A percentile compares a stretch with the other conserved stretches of the same genome.
These are phyloP conservation scores for Slavum lentiscoides DNA, from an alignment of 2,888 invertebrate species.

Conservation along the genomic window DNA sequence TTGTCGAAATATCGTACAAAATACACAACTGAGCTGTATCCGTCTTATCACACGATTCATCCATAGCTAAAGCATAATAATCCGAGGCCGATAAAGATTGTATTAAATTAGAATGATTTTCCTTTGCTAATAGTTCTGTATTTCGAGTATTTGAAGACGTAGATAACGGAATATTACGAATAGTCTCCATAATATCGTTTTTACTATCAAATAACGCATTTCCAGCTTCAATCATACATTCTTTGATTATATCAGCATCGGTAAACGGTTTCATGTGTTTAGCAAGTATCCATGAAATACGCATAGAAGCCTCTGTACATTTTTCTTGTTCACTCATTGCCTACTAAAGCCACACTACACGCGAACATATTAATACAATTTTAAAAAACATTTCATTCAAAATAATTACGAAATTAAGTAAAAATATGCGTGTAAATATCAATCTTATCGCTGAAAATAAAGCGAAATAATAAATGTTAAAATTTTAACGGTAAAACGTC, in stretches of 20 bases:
- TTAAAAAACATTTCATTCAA: too few relatives aligned
- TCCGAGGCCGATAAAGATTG: not conserved
- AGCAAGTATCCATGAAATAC: constrained; percentile 19
- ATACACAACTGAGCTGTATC: not conserved
- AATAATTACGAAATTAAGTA: too few relatives aligned
- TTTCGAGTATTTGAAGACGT: not conserved
- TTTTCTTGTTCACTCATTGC: constrained; percentile 44
- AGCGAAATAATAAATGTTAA: too few relatives aligned
- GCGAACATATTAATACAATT: too few relatives aligned
- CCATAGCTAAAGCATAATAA: constrained; percentile 1
- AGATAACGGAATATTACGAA: constrained; percentile 7
- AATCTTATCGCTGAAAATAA: too few relatives aligned
- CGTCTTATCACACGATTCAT: not conserved
- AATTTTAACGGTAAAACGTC: too few relatives aligned
- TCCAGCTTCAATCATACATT: constrained; percentile 30
- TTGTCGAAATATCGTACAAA: too few relatives aligned
- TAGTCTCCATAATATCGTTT: constrained; percentile 29
- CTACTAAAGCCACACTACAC: too few relatives aligned
- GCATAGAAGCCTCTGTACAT: constrained; percentile 35
- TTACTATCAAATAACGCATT: constrained; percentile 34
- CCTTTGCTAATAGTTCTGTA: constrained; percentile 6
- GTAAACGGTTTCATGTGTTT: constrained; percentile 28
- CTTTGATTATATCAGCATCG: constrained; percentile 33
- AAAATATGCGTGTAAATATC: too few relatives aligned
- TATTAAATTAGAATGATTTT: constrained; percentile 6